Base-by-base conservation (phyloP, 2,113 vertebrate species). In the Heptranchias perlo region DNA sequence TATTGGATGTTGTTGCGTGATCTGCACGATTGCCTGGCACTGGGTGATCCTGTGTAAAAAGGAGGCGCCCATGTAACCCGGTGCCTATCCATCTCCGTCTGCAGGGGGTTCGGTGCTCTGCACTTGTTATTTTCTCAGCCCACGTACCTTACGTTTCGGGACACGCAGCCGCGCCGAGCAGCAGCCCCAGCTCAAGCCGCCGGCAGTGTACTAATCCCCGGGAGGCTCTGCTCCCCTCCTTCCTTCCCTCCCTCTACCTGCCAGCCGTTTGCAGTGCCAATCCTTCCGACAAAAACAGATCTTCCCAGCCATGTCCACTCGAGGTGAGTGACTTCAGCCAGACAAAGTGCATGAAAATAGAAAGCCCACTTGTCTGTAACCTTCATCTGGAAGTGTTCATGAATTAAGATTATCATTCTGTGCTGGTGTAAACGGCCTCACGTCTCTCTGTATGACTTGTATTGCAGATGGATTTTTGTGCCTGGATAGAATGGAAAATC, bases 321-420 rank as follows among this genome's bases (percentile, higher is more conserved):
- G 89, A 93, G 89, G 89, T 93, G 89, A 93, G 89, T 93, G 89
- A 92, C 89, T 35, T 7, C 35, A 92, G 31, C 49, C 86, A 54
- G 3, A 2, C 31, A 78, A 14, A 44, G 87, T 18, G 31, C 31
- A n/a, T 92, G 87, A 5, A 92, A 61, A 18, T 18, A 61, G 54
- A 47, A 23, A 92, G 87, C 54, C 28, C 47, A n/a, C 13, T 91
- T 1, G 35, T 39, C 58, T 39, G 58, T 62, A 93, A 93, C 89
- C 35, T 62, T 64, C 39, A 21, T 82, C 39, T 47, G 39, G 16
- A 82, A 82, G 44, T 82, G 78, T 44, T 82, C 11, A 58, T 58
- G 58, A 58, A 58, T 58, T 82, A 82, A 82, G 39, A 4, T 44
- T 18, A 58, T 39, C 89, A n/a, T 6, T 61, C 89, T 21, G 31